phyloP scores from a whole-genome alignment of 2,797 vertebrate genomes.

The Lophius americanus region DNA sequence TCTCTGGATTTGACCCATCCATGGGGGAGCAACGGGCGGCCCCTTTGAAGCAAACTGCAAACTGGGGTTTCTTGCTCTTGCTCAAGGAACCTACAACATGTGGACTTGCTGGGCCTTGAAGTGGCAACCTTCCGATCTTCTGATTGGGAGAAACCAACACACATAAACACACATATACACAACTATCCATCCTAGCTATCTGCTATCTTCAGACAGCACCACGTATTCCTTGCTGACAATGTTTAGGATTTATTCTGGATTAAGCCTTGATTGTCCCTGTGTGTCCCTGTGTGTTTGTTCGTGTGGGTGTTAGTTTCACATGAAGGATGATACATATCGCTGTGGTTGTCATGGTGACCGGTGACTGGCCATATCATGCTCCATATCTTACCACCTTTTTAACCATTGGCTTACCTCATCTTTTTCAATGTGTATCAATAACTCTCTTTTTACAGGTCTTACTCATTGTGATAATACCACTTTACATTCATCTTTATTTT shows the following conservation, averaged over 20 bases:
- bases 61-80: no score
- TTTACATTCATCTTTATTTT: slow-evolving; percentile 32
- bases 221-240: slow-evolving; percentile 55
- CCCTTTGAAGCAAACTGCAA: no score
- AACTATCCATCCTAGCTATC: slow-evolving; percentile 43
- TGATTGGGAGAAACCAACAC: background rate
- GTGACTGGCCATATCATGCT: slow-evolving; percentile 28
- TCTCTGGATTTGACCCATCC: no score
- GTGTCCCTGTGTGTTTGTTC: slow-evolving; percentile 21
- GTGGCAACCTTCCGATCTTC: no score
- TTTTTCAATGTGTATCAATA: background rate
- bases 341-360: slow-evolving; percentile 47
- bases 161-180: slow-evolving; percentile 7
- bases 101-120: no score
- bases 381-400: slow-evolving; percentile 4
- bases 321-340: slow-evolving; percentile 41
- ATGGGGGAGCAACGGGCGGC: no score
- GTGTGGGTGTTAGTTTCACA: slow-evolving; percentile 18
- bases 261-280: slow-evolving; percentile 54
- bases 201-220: slow-evolving; percentile 55
- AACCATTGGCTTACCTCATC: slow-evolving; percentile 7
- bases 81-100: no score
- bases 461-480: slow-evolving; percentile 8
- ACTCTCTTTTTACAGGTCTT: background rate
- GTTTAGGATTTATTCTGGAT: slow-evolving; percentile 65